Percentiles rank a stretch among this genome's conserved stretches.
phyloP scores from a whole-genome alignment of 2,888 invertebrate species.

The Dicyrtomina minuta region DNA sequence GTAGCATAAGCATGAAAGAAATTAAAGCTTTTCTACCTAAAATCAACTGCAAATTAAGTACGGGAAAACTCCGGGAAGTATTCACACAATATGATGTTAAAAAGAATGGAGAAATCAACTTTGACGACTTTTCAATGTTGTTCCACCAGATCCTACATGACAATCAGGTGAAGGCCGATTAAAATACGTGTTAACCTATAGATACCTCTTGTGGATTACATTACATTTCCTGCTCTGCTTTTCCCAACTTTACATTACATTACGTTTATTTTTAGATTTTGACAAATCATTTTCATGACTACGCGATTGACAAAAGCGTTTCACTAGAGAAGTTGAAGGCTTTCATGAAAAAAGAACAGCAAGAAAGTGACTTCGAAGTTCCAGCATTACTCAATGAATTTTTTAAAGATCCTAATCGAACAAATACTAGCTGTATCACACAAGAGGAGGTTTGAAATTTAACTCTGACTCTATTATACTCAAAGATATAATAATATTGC shows the following conservation, averaged over 20 bases:
- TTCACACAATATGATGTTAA: slow-evolving; percentile 84
- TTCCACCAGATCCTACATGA: slow-evolving; percentile 84
- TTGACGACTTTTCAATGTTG: slow-evolving; percentile 82
- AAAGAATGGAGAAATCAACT: slow-evolving; percentile 77
- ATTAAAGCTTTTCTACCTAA: slow-evolving; percentile 84
- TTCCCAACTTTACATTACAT: neutral
- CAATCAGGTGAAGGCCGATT: slow-evolving; percentile 71
- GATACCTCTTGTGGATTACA: neutral
- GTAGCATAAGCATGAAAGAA: slow-evolving; percentile 84
- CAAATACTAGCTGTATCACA: neutral
- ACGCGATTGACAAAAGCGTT: slow-evolving; percentile 64
- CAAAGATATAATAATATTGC: no score
- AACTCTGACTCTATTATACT: no score
- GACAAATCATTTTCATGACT: slow-evolving; percentile 54
- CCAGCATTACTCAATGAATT: slow-evolving; percentile 58
- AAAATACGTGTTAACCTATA: neutral
- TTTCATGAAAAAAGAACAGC: slow-evolving; percentile 54
- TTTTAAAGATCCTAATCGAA: slow-evolving; percentile 71
- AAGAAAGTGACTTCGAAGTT: slow-evolving; percentile 34
- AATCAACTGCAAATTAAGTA: slow-evolving; percentile 87
- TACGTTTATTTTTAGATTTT: slow-evolving; percentile 22
- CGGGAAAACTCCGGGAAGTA: slow-evolving; percentile 75
- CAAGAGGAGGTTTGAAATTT: slow-evolving; percentile 16
- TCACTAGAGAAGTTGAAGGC: slow-evolving; percentile 62
- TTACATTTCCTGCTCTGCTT: neutral